A percentile compares a stretch with the other conserved stretches of the same genome.
Evolutionary conservation across 1,140 invertebrate species (phyloP).

Genomic region (Diachasma alloeum): DNA sequence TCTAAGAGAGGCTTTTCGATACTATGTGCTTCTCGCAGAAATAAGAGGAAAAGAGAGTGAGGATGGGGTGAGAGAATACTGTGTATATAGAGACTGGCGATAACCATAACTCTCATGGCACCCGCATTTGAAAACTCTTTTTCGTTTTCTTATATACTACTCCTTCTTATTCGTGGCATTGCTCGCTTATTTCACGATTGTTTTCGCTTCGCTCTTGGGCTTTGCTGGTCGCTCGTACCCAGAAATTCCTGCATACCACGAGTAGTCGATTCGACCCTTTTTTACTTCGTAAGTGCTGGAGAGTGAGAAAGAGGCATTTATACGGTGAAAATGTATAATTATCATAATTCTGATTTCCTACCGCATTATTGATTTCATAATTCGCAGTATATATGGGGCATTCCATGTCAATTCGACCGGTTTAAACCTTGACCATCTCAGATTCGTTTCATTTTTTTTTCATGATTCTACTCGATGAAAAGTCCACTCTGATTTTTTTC

Average conservation of each 20-base stretch:
- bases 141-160: conserved; percentile 19
- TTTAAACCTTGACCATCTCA: no score
- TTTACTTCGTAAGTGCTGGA: neutral
- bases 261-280: neutral
- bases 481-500: no score
- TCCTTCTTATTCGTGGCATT: neutral
- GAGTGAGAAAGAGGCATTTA: no score
- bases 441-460: no score
- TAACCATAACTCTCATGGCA: conserved; percentile 48
- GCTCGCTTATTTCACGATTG: conserved; percentile 39
- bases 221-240: conserved; percentile 25
- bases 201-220: conserved; percentile 25
- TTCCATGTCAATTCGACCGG: no score
- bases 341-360: no score
- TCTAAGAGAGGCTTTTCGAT: conserved; percentile 45
- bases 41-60: neutral
- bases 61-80: neutral
- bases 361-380: no score
- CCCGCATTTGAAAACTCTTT: conserved; percentile 19
- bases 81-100: conserved; percentile 42
- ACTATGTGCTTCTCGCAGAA: conserved; percentile 3
- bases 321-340: no score
- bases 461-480: no score
- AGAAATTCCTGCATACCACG: neutral
- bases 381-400: no score